A percentile compares a stretch with the other conserved stretches of the same genome.
Conservation (phyloP, 1,140 invertebrate species). For the Meloidogyne floridensis region DNA sequence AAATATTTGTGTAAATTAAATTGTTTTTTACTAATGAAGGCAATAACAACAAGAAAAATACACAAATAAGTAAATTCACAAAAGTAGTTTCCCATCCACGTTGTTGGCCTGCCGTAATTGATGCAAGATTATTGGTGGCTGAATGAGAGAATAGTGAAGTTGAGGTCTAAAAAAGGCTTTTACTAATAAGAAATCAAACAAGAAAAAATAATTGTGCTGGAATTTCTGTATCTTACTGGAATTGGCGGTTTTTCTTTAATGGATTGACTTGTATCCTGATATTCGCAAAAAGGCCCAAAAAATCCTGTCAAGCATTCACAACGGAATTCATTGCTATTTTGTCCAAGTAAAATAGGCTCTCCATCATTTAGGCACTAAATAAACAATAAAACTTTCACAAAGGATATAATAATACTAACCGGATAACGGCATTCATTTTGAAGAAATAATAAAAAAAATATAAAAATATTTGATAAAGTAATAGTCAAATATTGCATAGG, state of each 20-base stretch:
- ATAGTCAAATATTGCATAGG: background rate
- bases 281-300: constrained; percentile 26
- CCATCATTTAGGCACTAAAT: constrained; percentile 25
- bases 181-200: too few species aligned
- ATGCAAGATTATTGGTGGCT: background rate
- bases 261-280: constrained; percentile 8
- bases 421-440: constrained; percentile 1
- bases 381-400: background rate
- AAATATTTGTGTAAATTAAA: background rate
- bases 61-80: constrained; percentile 25
- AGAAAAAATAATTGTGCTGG: too few species aligned
- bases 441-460: background rate
- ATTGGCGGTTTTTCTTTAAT: background rate
- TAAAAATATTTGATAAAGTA: background rate
- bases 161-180: background rate
- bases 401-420: background rate
- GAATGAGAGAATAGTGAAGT: constrained; percentile 5
- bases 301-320: constrained; percentile 15
- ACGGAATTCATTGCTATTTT: constrained; percentile 17
- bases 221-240: background rate
- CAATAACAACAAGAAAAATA: constrained; percentile 25
- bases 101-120: background rate
- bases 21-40: constrained; percentile 16
- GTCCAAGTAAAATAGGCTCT: constrained; percentile 1
- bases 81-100: constrained; percentile 13